Percentiles rank a stretch among this genome's conserved stretches.
Conservation (phyloP, 2,113 vertebrate species). For the Lichenostomus cassidix region DNA sequence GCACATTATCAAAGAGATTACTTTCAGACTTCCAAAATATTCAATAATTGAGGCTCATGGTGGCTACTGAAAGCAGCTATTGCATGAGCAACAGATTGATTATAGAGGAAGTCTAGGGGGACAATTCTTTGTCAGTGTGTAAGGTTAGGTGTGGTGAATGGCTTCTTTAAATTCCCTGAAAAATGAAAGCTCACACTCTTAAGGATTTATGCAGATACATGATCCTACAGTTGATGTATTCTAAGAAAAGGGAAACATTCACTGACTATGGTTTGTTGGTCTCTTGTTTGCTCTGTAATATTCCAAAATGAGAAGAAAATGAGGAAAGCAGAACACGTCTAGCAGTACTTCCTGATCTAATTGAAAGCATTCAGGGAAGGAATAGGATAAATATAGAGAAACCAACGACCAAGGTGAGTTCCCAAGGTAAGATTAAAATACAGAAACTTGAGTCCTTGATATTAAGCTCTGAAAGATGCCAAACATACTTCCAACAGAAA, state of each 20-base stretch:
- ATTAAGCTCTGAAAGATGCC: constrained; percentile 14
- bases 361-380: background rate
- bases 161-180: background rate
- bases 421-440: background rate
- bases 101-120: background rate
- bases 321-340: background rate
- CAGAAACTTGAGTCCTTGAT: constrained; percentile 3
- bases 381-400: constrained; percentile 25
- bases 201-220: background rate
- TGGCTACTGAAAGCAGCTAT: background rate
- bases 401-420: background rate
- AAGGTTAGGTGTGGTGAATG: background rate
- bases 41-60: background rate
- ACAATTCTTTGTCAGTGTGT: background rate
- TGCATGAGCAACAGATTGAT: background rate
- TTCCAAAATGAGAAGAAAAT: constrained; percentile 2
- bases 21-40: background rate
- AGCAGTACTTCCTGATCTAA: background rate
- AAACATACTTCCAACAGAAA: constrained; percentile 20
- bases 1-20: background rate
- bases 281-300: background rate
- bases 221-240: background rate
- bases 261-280: background rate
- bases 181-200: background rate
- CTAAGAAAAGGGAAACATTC: background rate